Conservation (phyloP, 2,113 vertebrate genomes). For the pig (Sus scrofa) region T2T-Sscrofa CM000820.6:80121501-80122000, state of each 20-base stretch:
- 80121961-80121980: constrained; percentile 37
- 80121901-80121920: neutral
- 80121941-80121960: neutral
- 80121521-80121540: neutral
- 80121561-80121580: constrained; percentile 1
- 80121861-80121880: neutral
- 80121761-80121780: constrained; percentile 11
- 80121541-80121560: constrained; percentile 44
- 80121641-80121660: neutral
- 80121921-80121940: neutral
- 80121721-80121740: neutral
- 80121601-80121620: neutral
- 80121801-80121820: neutral
- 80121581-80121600: constrained; percentile 14
- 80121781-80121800: neutral
- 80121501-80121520: neutral
- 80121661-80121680: neutral
- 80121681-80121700: neutral
- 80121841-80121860: neutral
- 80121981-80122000: constrained; percentile 36
- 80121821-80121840: neutral
- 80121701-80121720: neutral
- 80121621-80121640: neutral
- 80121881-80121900: neutral
- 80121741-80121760: neutral